A percentile compares a stretch with the other conserved stretches of the same genome.
phyloP scores from a whole-genome alignment of 2,797 vertebrate genomes.

The Rhynchotus rufescens region DNA sequence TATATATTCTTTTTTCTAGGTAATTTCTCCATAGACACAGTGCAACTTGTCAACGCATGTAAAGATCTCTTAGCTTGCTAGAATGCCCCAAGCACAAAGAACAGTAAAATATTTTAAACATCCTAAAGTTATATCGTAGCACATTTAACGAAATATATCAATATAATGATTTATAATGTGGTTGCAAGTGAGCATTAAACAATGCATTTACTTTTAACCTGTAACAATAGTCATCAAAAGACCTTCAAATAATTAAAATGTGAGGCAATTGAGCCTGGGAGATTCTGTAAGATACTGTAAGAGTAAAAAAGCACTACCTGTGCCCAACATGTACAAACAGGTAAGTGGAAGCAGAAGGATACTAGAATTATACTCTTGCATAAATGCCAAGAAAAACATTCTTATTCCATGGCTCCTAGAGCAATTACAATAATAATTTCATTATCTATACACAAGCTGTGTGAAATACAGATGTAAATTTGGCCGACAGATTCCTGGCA shows the following conservation, averaged over 20 bases:
- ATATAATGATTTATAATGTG: slow-evolving; percentile 42
- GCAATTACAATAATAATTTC: neutral
- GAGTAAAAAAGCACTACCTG: neutral
- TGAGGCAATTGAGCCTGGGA: neutral
- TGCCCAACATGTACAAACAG: neutral
- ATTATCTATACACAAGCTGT: neutral
- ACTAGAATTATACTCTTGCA: neutral
- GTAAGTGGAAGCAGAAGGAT: neutral
- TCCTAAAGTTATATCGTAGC: neutral
- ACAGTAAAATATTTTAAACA: slow-evolving; percentile 50
- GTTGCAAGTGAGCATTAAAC: neutral
- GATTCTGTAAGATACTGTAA: neutral
- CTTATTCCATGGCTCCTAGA: neutral
- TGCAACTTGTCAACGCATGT: slow-evolving; percentile 52
- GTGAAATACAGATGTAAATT: neutral
- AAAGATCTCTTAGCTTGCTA: slow-evolving; percentile 54
- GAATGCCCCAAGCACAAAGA: slow-evolving; percentile 58
- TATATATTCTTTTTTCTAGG: slow-evolving; percentile 65
- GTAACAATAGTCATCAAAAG: neutral
- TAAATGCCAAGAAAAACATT: neutral
- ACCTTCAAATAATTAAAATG: neutral
- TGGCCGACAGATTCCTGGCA: neutral
- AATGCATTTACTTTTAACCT: slow-evolving; percentile 16
- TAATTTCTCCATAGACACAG: slow-evolving; percentile 54
- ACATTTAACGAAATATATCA: slow-evolving; percentile 67